A percentile compares a stretch with the other conserved stretches of the same genome.
Conservation (phyloP, 2,888 invertebrate genomes). For the Microctonus aethiopoides region DNA sequence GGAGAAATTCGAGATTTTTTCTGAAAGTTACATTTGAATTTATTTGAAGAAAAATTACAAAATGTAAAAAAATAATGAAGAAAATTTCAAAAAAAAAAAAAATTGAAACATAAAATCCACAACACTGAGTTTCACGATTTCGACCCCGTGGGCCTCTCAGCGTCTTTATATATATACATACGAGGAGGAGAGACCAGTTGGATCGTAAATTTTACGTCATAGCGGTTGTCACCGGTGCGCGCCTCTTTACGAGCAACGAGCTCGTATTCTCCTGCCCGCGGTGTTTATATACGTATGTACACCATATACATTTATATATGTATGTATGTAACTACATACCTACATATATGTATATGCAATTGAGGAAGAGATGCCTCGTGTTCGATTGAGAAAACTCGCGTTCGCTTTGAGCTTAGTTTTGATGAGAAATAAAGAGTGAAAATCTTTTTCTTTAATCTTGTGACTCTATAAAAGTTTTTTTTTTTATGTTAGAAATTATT, state of each 20-base stretch:
- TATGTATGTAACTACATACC: not conserved
- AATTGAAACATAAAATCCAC: conserved; percentile 12
- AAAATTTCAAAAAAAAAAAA: not conserved
- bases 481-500: too few relatives aligned
- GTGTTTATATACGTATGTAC: not conserved
- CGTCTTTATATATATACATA: conserved; percentile 32
- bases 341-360: conserved; percentile 1
- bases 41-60: not conserved
- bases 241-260: conserved; percentile 57
- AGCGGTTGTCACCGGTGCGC: conserved; percentile 59
- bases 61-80: not conserved
- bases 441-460: not conserved
- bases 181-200: conserved; percentile 50
- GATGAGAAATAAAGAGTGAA: too few relatives aligned
- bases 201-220: conserved; percentile 61
- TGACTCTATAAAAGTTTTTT: conserved; percentile 20
- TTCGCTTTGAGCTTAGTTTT: too few relatives aligned
- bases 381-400: conserved; percentile 5
- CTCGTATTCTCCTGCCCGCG: conserved; percentile 44
- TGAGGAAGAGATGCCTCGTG: conserved; percentile 12
- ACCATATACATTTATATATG: not conserved
- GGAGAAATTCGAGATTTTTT: too few relatives aligned
- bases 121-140: conserved; percentile 53
- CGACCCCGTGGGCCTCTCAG: conserved; percentile 47
- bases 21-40: too few relatives aligned